A percentile compares a stretch with the other conserved stretches of the same genome.
Evolutionary conservation across 2,113 vertebrate genomes (phyloP).

Genomic region (Pelobates fuscus): DNA sequence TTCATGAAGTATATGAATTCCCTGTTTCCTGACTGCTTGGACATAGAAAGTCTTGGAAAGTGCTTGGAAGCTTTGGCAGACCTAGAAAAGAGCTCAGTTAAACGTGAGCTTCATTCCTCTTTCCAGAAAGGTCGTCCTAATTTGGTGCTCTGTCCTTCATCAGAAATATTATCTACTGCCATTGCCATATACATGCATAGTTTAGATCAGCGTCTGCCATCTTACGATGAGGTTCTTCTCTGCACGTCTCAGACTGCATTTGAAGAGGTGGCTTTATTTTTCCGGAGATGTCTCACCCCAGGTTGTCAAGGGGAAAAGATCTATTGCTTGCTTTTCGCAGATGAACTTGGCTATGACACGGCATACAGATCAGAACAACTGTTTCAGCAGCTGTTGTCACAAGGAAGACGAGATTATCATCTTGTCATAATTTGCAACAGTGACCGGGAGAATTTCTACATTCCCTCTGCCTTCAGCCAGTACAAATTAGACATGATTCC

Average conservation of each 20-base stretch:
- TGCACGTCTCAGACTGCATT: conserved; percentile 77
- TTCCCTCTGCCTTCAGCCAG: conserved; percentile 89
- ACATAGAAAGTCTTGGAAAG: conserved; percentile 75
- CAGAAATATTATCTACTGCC: conserved; percentile 78
- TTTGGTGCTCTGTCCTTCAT: conserved; percentile 78
- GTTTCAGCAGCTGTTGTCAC: conserved; percentile 74
- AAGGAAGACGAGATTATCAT: conserved; percentile 66
- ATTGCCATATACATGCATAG: conserved; percentile 89
- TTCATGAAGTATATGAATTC: conserved; percentile 71
- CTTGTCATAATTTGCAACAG: conserved; percentile 84
- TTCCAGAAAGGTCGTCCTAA: conserved; percentile 78
- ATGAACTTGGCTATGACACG: conserved; percentile 86
- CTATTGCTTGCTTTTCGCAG: conserved; percentile 83
- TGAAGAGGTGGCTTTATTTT: conserved; percentile 86
- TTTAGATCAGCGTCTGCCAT: conserved; percentile 74
- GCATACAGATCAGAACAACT: conserved; percentile 79
- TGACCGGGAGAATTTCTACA: conserved; percentile 82
- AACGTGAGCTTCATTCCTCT: conserved; percentile 72
- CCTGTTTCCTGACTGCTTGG: conserved; percentile 76
- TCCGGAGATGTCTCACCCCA: conserved; percentile 79
- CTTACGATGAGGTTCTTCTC: conserved; percentile 87
- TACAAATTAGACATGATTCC: conserved; percentile 81
- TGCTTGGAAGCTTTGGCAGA: conserved; percentile 73
- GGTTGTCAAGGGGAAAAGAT: conserved; percentile 69
- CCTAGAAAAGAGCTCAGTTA: conserved; percentile 10